Evolutionary conservation across 1,140 invertebrate species (phyloP).

Genomic region (Chymomyza costata): DNA sequence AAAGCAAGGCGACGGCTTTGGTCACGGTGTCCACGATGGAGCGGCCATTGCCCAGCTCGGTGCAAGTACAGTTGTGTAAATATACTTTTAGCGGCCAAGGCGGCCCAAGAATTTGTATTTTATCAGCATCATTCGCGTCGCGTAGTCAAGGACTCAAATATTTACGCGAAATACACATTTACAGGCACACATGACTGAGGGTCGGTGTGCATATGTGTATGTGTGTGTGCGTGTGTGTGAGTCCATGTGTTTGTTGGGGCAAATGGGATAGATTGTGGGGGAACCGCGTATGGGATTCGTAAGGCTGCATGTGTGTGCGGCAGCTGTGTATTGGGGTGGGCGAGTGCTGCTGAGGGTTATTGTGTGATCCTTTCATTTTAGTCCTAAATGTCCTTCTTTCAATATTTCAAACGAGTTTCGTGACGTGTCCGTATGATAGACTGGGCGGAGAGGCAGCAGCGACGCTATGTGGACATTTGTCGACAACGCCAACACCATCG

Average conservation of each 20-base stretch:
- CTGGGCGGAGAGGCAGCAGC: slow-evolving; percentile 46
- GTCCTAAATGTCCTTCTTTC: slow-evolving; percentile 74
- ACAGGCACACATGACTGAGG: slow-evolving; percentile 1
- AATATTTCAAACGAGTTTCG: slow-evolving; percentile 74
- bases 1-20: slow-evolving; percentile 44
- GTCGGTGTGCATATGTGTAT: slow-evolving; percentile 2
- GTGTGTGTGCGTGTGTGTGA: slow-evolving; percentile 10
- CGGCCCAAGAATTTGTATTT: slow-evolving; percentile 73
- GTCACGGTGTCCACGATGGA: slow-evolving; percentile 48
- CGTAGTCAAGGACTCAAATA: slow-evolving; percentile 74
- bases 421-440: slow-evolving; percentile 67
- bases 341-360: slow-evolving; percentile 44
- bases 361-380: slow-evolving; percentile 72
- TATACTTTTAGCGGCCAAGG: slow-evolving; percentile 66
- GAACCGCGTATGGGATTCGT: slow-evolving; percentile 27
- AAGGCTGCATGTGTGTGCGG: slow-evolving; percentile 41
- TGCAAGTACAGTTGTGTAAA: slow-evolving; percentile 71
- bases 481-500: slow-evolving; percentile 25
- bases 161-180: slow-evolving; percentile 68
- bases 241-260: slow-evolving; percentile 7
- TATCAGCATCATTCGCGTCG: slow-evolving; percentile 71
- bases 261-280: no score
- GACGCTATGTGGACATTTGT: slow-evolving; percentile 54
- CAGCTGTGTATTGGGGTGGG: slow-evolving; percentile 20
- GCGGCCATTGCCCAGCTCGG: no score